Evolutionary conservation across 2,113 vertebrate species (phyloP).

Genomic region (Pomatorhinus ruficollis): DNA sequence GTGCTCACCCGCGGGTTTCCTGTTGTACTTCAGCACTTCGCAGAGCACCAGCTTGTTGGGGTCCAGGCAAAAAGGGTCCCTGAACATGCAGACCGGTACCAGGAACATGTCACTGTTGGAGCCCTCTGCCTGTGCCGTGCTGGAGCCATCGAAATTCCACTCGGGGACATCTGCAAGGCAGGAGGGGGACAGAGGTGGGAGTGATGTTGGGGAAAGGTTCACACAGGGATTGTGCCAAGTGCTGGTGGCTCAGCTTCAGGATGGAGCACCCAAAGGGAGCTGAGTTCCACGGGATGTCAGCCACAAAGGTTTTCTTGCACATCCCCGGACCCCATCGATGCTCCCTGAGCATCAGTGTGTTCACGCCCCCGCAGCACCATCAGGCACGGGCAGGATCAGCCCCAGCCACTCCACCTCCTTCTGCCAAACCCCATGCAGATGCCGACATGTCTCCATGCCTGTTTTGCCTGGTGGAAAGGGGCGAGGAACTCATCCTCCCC

Average conservation of each 20-base stretch:
- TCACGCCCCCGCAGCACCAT: not conserved
- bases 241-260: not conserved
- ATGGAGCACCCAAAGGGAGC: not conserved
- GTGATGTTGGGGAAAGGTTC: not conserved
- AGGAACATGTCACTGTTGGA: conserved; percentile 89
- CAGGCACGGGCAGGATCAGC: not conserved
- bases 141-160: conserved; percentile 83
- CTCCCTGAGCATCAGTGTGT: accelerated
- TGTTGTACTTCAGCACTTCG: conserved; percentile 81
- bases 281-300: accelerated
- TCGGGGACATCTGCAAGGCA: conserved; percentile 72
- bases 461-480: not conserved
- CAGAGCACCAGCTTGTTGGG: conserved; percentile 82
- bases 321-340: not conserved
- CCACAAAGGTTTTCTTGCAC: not conserved
- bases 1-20: conserved; percentile 73
- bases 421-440: not conserved
- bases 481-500: not conserved
- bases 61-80: conserved; percentile 78
- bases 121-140: conserved; percentile 77
- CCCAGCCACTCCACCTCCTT: not conserved
- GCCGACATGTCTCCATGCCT: not conserved
- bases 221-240: accelerated
- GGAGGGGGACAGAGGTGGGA: not conserved
- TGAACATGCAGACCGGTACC: conserved; percentile 77